These are phyloP conservation scores for Helleia helle DNA, from an alignment of 2,888 invertebrate species.

Conservation along the genomic window DNA sequence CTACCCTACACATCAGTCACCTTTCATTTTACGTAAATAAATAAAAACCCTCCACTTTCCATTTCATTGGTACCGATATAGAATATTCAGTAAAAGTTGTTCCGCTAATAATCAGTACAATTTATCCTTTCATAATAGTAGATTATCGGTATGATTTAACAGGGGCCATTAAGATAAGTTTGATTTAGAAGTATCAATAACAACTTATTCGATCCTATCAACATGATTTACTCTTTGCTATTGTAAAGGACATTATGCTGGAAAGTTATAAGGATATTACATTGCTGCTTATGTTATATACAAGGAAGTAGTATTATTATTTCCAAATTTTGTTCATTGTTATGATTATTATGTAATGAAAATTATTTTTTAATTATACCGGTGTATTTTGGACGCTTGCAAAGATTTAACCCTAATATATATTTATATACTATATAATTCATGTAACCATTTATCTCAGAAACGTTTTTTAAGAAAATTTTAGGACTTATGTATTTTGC, in stretches of 20 bases:
- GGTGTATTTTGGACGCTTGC: too few species aligned
- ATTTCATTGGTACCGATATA: background rate
- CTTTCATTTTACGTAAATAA: too few species aligned
- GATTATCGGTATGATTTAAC: conserved; percentile 11
- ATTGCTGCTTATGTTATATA: too few species aligned
- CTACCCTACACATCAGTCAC: background rate
- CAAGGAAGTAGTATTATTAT: too few species aligned
- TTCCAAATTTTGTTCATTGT: too few species aligned
- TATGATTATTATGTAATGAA: too few species aligned
- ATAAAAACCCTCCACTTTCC: conserved; percentile 1
- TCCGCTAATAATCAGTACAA: conserved; percentile 9
- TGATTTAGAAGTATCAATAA: conserved; percentile 7
- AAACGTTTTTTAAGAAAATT: too few species aligned
- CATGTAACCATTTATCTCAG: too few species aligned
- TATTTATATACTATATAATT: too few species aligned
- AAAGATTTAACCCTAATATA: too few species aligned
- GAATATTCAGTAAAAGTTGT: conserved; percentile 12
- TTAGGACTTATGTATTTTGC: too few species aligned
- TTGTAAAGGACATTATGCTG: conserved; percentile 1
- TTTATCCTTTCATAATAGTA: conserved; percentile 10
- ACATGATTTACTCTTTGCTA: background rate
- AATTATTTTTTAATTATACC: too few species aligned
- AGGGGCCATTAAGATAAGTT: conserved; percentile 7
- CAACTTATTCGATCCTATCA: background rate
- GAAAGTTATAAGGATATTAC: background rate